Percentiles rank a stretch among this genome's conserved stretches.
These are phyloP conservation scores for Adrianichthys oophorus DNA, from an alignment of 2,797 vertebrate species.

Conservation along the genomic window DNA sequence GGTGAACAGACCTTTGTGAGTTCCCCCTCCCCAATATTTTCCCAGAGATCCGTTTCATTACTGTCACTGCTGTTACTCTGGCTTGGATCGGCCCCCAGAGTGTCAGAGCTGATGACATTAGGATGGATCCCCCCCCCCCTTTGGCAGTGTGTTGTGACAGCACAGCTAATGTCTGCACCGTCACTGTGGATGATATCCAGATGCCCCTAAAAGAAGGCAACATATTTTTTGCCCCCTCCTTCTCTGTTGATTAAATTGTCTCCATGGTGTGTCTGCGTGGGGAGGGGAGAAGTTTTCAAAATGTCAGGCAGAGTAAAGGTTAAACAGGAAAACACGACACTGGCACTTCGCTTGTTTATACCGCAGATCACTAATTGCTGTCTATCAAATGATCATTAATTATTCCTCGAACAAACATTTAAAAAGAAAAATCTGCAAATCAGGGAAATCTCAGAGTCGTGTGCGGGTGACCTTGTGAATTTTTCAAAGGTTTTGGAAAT, in stretches of 20 bases:
- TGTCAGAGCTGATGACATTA: constrained; percentile 54
- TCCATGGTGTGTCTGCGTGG: background rate
- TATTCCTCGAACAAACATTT: background rate
- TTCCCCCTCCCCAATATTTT: constrained; percentile 7
- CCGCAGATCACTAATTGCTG: no score
- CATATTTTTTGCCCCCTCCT: constrained; percentile 17
- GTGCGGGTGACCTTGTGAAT: no score
- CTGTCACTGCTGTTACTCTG: constrained; percentile 52
- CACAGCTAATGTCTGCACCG: constrained; percentile 37
- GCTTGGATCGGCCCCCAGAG: constrained; percentile 50
- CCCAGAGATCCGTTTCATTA: constrained; percentile 48
- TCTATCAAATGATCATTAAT: background rate
- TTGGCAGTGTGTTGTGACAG: constrained; percentile 54
- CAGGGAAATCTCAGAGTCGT: no score
- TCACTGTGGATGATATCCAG: constrained; percentile 57
- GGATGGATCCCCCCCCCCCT: constrained; percentile 9
- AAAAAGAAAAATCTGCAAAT: background rate
- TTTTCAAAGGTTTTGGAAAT: no score
- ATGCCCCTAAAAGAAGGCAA: constrained; percentile 47
- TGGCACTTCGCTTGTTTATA: background rate
- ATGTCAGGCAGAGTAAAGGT: background rate
- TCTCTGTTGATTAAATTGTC: constrained; percentile 23
- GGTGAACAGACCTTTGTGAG: constrained; percentile 19
- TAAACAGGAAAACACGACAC: background rate
- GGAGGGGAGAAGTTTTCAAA: constrained; percentile 15